Base-by-base conservation (phyloP, 1,140 invertebrate species). In the Saccostrea glomerata region DNA sequence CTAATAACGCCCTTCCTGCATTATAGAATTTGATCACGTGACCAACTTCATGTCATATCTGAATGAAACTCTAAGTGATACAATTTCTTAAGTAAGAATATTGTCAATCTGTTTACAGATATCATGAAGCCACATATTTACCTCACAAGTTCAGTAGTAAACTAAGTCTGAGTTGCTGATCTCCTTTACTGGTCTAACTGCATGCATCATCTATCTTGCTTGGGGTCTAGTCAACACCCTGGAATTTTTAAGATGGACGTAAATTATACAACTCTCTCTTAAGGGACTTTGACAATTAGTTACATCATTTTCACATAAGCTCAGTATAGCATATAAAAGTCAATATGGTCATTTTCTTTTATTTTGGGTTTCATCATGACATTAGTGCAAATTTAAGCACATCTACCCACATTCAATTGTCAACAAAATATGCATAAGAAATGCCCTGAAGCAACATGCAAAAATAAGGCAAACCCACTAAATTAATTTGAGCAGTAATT, bases 121-220 rank as follows among this genome's bases (percentile, higher is more conserved):
- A 77, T 23, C 73, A 77, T 77, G 17, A 6, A 77, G 25, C 25
- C 13, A 77, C 23, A 30, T 17, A 12, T 11, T 89, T 91, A 95
- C 95, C 93, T 97, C 98, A 89, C 97, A 97, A 54, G 98, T 98
- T 99, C 99, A 99, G 94, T 99, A 99, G 94, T 98, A 99, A 85
- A 99, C 98, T 40, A 98, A 99, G 63, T 97, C 96, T 93, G 97
- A 96, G 96, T 99, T 96, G 92, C 98, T 96, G 55, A 99, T 99
- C 95, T 97, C 97, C 94, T 98, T 96, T 2, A 99, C 99, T 84
- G 99, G 95, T 86, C 96, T 93, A 84, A 96, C 93, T 87, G 98
- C 2, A 36, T 36, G 2, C 30, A 36, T 98, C 17, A 99, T 96
- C 95, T 97, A 99, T 96, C 95, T 97, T 98, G 15, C 98, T 99